phyloP scores from a whole-genome alignment of 2,797 vertebrate genomes.

The Poecile montanus region DNA sequence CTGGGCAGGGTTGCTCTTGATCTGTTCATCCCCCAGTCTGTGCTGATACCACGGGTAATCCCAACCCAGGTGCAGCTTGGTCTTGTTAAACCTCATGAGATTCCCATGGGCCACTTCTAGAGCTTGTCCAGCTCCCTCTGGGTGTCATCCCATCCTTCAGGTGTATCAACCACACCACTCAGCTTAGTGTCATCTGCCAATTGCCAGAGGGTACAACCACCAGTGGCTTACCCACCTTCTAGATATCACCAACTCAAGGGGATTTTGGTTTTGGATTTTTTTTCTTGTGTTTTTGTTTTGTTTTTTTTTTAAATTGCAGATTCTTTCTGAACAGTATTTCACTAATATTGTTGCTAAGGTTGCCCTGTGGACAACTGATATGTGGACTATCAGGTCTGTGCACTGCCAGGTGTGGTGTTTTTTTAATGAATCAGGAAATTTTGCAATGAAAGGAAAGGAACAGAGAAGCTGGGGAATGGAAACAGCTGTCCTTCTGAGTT shows the following conservation, averaged over 20 bases:
- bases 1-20: fast-evolving
- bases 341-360: neutral
- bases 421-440: neutral
- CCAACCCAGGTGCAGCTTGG: neutral
- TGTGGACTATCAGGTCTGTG: neutral
- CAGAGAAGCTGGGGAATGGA: neutral
- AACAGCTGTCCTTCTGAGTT: neutral
- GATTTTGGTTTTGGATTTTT: no score
- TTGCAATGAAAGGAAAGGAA: neutral
- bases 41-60: fast-evolving
- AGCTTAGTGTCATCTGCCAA: neutral
- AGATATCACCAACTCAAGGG: neutral
- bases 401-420: neutral
- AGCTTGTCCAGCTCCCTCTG: neutral
- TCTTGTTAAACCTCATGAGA: neutral
- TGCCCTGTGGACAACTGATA: neutral
- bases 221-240: neutral
- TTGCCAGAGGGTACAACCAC: neutral
- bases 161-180: neutral
- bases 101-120: neutral
- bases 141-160: neutral
- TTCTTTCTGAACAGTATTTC: neutral
- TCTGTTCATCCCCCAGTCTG: neutral
- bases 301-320: neutral
- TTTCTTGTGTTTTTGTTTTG: no score